phyloP scores from a whole-genome alignment of 2,113 vertebrate genomes.

The Dendropsophus ebraccatus region DNA sequence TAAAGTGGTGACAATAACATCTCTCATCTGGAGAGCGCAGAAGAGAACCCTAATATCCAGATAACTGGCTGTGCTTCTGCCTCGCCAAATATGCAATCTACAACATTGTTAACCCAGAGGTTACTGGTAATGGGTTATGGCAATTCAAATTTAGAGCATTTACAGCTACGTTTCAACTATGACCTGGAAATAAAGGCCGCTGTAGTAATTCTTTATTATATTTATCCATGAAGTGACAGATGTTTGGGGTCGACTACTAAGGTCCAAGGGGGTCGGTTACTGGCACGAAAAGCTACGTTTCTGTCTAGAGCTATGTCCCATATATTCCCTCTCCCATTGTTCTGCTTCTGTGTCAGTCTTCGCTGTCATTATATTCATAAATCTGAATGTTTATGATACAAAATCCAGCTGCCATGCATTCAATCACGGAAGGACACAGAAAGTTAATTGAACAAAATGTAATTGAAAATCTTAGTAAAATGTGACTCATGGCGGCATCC shows the following conservation, averaged over 20 bases:
- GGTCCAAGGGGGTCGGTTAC: no score
- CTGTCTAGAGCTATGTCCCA: neutral
- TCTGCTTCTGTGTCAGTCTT: neutral
- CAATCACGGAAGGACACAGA: no score
- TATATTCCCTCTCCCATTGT: no score
- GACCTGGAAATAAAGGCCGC: neutral
- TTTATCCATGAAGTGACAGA: neutral
- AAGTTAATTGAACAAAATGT: no score
- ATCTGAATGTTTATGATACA: no score
- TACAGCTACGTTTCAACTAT: neutral
- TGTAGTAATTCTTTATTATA: neutral
- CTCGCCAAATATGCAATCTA: neutral
- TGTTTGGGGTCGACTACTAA: no score
- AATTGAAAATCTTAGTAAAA: no score
- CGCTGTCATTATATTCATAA: neutral
- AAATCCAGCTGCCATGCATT: no score
- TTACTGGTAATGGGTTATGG: neutral
- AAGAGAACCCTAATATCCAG: neutral
- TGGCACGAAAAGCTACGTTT: no score
- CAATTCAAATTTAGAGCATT: neutral
- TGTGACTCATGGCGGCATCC: no score
- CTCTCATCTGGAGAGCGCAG: constrained; percentile 7
- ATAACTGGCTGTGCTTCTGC: neutral
- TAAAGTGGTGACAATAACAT: constrained; percentile 1
- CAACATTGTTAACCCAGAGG: neutral